phyloP scores from a whole-genome alignment of 1,140 invertebrate genomes.

The Microplitis demolitor region DNA sequence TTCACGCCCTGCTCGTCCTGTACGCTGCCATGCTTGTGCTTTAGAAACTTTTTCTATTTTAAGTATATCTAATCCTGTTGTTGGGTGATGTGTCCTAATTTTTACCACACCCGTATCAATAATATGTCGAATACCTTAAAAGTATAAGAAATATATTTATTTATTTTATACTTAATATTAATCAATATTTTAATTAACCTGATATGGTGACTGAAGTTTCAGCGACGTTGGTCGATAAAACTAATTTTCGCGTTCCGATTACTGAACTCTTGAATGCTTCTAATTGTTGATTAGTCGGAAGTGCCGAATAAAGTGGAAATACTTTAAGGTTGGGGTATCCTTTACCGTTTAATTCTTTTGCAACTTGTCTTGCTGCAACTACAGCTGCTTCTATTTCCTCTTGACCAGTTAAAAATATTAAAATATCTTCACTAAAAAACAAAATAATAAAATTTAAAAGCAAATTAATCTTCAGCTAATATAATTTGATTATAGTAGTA shows the following conservation, averaged over 20 bases:
- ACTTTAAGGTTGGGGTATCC: conserved; percentile 68
- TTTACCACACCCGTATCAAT: conserved; percentile 96
- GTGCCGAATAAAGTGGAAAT: conserved; percentile 82
- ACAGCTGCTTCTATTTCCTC: conserved; percentile 96
- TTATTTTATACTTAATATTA: neutral
- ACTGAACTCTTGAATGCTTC: conserved; percentile 76
- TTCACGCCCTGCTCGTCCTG: conserved; percentile 89
- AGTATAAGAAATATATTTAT: neutral
- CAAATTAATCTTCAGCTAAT: neutral
- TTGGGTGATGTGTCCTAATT: conserved; percentile 78
- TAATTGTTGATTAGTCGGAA: conserved; percentile 78
- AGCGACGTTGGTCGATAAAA: conserved; percentile 97
- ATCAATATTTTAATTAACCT: conserved; percentile 36
- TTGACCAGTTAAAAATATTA: conserved; percentile 98
- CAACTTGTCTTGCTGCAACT: conserved; percentile 74
- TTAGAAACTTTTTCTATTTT: conserved; percentile 85
- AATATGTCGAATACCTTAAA: conserved; percentile 84
- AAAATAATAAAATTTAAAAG: conserved; percentile 5
- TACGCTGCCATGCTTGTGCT: conserved; percentile 90
- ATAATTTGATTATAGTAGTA: neutral
- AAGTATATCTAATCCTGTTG: conserved; percentile 83
- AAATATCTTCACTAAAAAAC: conserved; percentile 76
- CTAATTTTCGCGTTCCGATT: conserved; percentile 79
- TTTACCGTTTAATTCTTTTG: conserved; percentile 67
- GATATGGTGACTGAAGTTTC: conserved; percentile 97